These are phyloP conservation scores for Papilio aristodemus DNA, from an alignment of 1,140 invertebrate species.

Conservation along the genomic window DNA sequence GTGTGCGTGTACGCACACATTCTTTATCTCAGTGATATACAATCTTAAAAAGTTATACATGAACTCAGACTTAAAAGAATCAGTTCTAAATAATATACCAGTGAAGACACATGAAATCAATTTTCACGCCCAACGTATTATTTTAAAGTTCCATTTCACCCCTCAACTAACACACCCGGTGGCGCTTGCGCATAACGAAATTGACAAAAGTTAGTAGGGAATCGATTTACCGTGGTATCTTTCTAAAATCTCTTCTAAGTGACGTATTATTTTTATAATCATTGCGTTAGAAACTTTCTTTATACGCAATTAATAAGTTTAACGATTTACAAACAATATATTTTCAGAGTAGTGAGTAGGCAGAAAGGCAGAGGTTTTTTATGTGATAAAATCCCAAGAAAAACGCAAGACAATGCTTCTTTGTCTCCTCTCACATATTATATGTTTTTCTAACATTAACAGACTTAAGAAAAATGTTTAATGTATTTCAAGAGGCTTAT, in stretches of 20 bases:
- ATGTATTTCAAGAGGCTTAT: not conserved
- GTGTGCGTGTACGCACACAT: too few species aligned
- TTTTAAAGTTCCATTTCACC: conserved; percentile 6
- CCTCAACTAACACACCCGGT: conserved; percentile 23
- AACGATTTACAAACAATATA: too few species aligned
- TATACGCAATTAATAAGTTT: too few species aligned
- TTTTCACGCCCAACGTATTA: conserved; percentile 35
- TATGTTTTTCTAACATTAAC: too few species aligned
- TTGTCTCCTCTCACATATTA: too few species aligned
- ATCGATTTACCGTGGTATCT: not conserved
- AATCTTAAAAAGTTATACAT: not conserved
- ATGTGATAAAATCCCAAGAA: too few species aligned
- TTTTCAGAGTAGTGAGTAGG: too few species aligned
- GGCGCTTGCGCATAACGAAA: conserved; percentile 15
- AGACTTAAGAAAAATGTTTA: not conserved
- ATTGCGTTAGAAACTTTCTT: too few species aligned
- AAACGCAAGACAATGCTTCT: too few species aligned
- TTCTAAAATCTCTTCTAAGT: not conserved
- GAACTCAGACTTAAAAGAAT: not conserved
- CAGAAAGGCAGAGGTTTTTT: too few species aligned
- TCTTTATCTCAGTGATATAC: not conserved
- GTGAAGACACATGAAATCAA: conserved; percentile 29
- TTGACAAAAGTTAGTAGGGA: not conserved
- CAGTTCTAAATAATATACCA: not conserved
- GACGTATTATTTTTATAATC: too few species aligned